phyloP scores from a whole-genome alignment of 2,888 invertebrate genomes.

The Kryphioiulus occultus region DNA sequence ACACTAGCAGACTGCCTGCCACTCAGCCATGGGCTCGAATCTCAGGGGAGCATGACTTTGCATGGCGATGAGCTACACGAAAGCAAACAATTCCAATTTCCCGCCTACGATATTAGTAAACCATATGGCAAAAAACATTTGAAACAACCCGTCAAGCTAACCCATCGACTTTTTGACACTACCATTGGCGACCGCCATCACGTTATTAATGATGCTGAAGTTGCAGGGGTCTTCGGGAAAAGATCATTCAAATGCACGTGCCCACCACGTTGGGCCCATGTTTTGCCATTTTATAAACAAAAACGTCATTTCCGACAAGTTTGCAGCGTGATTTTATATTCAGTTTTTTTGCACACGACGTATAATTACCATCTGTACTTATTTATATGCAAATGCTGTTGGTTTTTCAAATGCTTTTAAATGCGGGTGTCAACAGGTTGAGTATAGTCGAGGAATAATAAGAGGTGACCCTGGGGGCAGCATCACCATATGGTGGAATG shows the following conservation, averaged over 20 bases:
- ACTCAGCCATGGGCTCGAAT: slow-evolving; percentile 24
- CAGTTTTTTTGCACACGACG: too few relatives aligned
- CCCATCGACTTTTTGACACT: slow-evolving; percentile 20
- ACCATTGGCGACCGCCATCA: slow-evolving; percentile 20
- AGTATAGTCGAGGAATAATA: too few relatives aligned
- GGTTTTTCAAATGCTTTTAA: too few relatives aligned
- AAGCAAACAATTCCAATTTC: slow-evolving; percentile 11
- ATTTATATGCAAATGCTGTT: too few relatives aligned
- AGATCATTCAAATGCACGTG: background rate
- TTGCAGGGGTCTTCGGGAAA: background rate
- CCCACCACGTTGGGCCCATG: background rate
- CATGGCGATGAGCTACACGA: slow-evolving; percentile 29
- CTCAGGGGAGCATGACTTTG: slow-evolving; percentile 32
- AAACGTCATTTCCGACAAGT: background rate
- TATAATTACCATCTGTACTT: too few relatives aligned
- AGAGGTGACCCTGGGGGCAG: too few relatives aligned
- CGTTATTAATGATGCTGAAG: background rate
- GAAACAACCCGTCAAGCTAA: background rate
- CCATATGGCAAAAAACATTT: slow-evolving; percentile 27
- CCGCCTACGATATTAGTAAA: slow-evolving; percentile 39
- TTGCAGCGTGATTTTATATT: background rate
- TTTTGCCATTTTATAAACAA: background rate
- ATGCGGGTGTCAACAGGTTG: background rate
- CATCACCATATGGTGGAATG: too few relatives aligned
- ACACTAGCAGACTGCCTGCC: background rate